Conservation (phyloP, 2,797 vertebrate species). For the Silurus lanzhouensis region DNA sequence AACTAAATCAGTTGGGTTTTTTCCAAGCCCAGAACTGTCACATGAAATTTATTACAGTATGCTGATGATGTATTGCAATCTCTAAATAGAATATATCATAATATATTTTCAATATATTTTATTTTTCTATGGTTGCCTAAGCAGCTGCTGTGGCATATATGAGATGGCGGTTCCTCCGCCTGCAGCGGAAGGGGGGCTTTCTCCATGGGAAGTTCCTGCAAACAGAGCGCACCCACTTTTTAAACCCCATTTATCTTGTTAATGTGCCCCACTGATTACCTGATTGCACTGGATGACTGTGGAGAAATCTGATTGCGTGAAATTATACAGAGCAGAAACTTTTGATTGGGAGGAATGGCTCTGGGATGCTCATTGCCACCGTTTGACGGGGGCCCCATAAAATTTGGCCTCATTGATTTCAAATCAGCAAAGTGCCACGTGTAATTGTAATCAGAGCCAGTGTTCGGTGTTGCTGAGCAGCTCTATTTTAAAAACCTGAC, state of each 20-base stretch:
- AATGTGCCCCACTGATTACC: conserved; percentile 86
- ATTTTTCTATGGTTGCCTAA: conserved; percentile 30
- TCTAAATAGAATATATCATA: conserved; percentile 36
- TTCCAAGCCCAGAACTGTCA: conserved; percentile 7
- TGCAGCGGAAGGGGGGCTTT: conserved; percentile 70
- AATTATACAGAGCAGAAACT: conserved; percentile 84
- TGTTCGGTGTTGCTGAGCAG: conserved; percentile 63
- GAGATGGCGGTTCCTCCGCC: conserved; percentile 58
- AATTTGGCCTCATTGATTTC: conserved; percentile 84
- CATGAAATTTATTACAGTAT: conserved; percentile 19
- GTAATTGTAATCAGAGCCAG: conserved; percentile 82
- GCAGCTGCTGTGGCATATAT: conserved; percentile 59
- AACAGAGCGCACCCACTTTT: conserved; percentile 84
- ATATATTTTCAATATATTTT: conserved; percentile 36
- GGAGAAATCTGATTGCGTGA: conserved; percentile 87
- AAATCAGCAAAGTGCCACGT: conserved; percentile 81
- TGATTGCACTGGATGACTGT: conserved; percentile 86
- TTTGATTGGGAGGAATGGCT: conserved; percentile 84
- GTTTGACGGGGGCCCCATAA: conserved; percentile 75
- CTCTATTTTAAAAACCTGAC: conserved; percentile 71
- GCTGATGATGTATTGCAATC: conserved; percentile 26
- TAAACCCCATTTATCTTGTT: conserved; percentile 84
- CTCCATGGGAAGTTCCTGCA: conserved; percentile 81
- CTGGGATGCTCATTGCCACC: conserved; percentile 75
- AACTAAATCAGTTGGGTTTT: not conserved